Evolutionary conservation across 2,797 vertebrate species (phyloP).

Genomic region (Ctenopoma kingsleyae): DNA sequence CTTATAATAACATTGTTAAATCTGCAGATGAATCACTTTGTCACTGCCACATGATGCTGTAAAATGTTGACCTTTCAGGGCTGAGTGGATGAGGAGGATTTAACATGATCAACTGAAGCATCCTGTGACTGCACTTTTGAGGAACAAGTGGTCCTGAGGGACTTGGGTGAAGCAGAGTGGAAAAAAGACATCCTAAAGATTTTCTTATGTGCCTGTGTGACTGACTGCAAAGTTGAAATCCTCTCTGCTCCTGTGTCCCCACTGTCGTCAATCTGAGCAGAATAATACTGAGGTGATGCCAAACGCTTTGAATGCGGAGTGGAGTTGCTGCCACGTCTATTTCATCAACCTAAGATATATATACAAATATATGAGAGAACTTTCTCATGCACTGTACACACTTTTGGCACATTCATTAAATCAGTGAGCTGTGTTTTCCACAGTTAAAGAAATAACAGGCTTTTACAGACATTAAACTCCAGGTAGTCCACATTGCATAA

Average conservation of each 20-base stretch:
- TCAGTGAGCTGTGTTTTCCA: background rate
- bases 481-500: background rate
- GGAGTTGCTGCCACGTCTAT: slow-evolving; percentile 1
- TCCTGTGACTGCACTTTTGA: background rate
- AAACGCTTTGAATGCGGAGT: slow-evolving; percentile 2
- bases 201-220: background rate
- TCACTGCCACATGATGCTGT: background rate
- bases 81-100: background rate
- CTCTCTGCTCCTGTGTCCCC: background rate
- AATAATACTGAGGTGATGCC: slow-evolving; percentile 1
- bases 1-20: background rate
- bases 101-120: background rate
- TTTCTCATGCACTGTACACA: slow-evolving; percentile 3
- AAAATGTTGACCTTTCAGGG: background rate
- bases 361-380: slow-evolving; percentile 9
- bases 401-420: background rate
- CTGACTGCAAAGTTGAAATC: background rate
- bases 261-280: slow-evolving; percentile 4
- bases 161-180: background rate
- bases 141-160: background rate
- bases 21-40: background rate
- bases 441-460: background rate
- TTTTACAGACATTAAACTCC: slow-evolving; percentile 10
- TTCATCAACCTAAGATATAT: background rate
- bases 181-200: background rate